Evolutionary conservation across 2,888 invertebrate species (phyloP), one percentile per base, ranked within the genome.

Genomic region (Amiota mariae): DNA sequence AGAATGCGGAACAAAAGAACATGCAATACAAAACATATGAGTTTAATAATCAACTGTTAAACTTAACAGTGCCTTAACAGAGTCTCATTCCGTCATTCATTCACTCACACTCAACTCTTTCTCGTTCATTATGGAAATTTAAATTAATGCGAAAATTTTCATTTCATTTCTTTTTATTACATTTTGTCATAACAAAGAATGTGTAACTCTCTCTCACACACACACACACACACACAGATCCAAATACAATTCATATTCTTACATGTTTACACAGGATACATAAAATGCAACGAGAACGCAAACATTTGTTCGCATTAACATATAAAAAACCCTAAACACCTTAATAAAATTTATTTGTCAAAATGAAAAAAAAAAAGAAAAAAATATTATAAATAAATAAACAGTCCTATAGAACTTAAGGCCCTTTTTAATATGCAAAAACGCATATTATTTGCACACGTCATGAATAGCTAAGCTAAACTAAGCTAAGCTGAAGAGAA

Each of bases 371-470:
- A 36, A 36, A n/a, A n/a, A n/a, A n/a, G n/a, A n/a, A n/a, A n/a
- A n/a, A n/a, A n/a, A n/a, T n/a, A n/a, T n/a, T n/a, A n/a, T n/a
- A n/a, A n/a, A n/a, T n/a, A n/a, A n/a, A n/a, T n/a, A n/a, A n/a
- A n/a, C n/a, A n/a, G n/a, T n/a, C n/a, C 36, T 36, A 36, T 36
- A 36, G 36, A 36, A 36, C 36, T 36, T 36, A 6, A 36, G 36
- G 36, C 36, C 36, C 81, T 85, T 80, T 81, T 85, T 85, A 83
- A 85, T 85, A 85, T 85, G 86, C 85, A 85, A 80, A 72, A 61
- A 78, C 77, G 82, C 82, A 86, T 84, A 85, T 85, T 84, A 79
- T 73, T 59, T 15, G 83, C 84, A 82, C 82, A 80, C 75, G 73
- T 78, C 73, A 71, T 59, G 36, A 59, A n/a, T 47, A n/a, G n/a